Evolutionary conservation across 1,140 invertebrate genomes (phyloP).

Genomic region (Venturia canescens): DNA sequence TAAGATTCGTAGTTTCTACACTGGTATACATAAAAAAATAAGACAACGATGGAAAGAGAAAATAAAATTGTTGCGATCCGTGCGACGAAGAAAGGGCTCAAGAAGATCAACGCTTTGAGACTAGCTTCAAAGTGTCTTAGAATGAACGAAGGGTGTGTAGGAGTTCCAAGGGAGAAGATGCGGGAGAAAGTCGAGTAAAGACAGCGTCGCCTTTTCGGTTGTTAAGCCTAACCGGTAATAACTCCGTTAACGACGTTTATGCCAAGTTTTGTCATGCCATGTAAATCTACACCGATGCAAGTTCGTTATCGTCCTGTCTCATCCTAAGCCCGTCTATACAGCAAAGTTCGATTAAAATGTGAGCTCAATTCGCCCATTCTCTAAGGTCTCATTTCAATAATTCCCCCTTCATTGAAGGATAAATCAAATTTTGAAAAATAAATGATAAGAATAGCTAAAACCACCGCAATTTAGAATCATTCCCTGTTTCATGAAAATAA

Average conservation of each 20-base stretch:
- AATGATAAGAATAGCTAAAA: no score
- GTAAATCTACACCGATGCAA: background rate
- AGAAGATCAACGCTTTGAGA: background rate
- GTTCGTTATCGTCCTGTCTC: background rate
- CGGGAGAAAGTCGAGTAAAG: background rate
- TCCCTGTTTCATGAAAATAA: no score
- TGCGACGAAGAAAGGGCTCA: background rate
- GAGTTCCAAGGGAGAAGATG: background rate
- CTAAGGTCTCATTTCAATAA: no score
- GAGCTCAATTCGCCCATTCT: no score
- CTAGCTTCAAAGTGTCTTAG: background rate
- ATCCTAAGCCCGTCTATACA: no score
- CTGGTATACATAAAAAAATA: no score
- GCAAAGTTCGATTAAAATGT: no score
- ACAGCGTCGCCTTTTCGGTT: background rate
- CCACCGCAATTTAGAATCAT: no score
- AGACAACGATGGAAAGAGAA: constrained; percentile 23
- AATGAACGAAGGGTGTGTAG: background rate
- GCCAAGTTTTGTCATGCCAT: constrained; percentile 1
- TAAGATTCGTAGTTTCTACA: no score
- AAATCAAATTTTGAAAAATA: no score
- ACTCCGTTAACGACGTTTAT: constrained; percentile 13
- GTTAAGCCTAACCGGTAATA: background rate
- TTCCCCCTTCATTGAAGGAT: no score
- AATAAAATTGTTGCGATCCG: background rate